Evolutionary conservation across 2,888 invertebrate genomes (phyloP), one percentile per base, ranked within the genome.

Genomic region (Erebia aethiops): DNA sequence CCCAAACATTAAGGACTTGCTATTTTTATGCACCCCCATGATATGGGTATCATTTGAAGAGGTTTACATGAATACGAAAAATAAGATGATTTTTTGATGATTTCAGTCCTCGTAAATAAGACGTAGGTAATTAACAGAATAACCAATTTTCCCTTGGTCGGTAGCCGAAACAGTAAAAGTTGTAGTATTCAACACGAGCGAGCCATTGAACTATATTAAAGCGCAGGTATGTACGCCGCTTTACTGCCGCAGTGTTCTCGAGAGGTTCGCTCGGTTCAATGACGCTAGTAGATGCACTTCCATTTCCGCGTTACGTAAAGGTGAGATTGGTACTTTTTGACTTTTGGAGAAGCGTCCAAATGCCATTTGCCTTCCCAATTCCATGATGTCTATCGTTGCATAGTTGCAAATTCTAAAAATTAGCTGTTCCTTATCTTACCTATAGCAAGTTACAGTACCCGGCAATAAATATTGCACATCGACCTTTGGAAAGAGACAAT

Each of bases 191-290:
- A 57, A 57, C 13, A 14, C 21, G 21, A 3, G 21, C 13, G 26
- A 2, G 43, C 60, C 16, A 16, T n/a, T 35, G 26, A 35, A 41
- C 41, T 60, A 60, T 58, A 58, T 16, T 67, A 66, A 65, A 70
- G 60, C 65, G 52, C 70, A 65, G 61, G 69, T 71, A 58, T 58
- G 57, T 57, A 67, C 61, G 52, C 66, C 68, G 70, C 72, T 65
- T 65, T 61, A 64, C 49, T 71, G 68, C 56, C 46, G 72, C 72
- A 70, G 71, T 73, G 67, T 63, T 75, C 74, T 74, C 76, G 51
- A 75, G 74, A 49, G 76, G 70, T 71, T 74, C 69, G 73, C 69
- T 71, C 69, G 69, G 74, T 73, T 75, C 71, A 75, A 76, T 72
- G 70, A 70, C 70, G 72, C 69, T 63, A 60, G 72, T 63, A 60